Percentiles rank a stretch among this genome's conserved stretches.
These are phyloP conservation scores for Coilia nasus DNA, from an alignment of 2,797 vertebrate genomes.

Conservation along the genomic window DNA sequence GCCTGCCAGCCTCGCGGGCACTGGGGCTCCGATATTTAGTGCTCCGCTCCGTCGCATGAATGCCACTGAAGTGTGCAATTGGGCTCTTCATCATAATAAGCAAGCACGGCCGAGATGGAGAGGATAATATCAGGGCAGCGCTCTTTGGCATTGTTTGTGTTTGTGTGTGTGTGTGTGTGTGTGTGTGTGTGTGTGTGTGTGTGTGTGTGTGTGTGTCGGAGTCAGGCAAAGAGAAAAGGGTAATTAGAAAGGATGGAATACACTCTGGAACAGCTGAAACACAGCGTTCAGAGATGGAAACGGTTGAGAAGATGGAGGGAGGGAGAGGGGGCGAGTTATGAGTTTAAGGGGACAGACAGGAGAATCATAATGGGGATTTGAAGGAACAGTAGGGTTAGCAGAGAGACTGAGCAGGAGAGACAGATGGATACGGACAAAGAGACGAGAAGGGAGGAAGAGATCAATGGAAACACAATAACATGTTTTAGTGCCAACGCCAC, in stretches of 20 bases:
- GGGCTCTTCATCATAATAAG: constrained; percentile 65
- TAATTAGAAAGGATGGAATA: background rate
- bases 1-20: no score
- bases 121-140: constrained; percentile 51
- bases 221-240: background rate
- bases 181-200: background rate
- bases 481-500: background rate
- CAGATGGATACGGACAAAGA: background rate
- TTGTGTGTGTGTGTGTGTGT: background rate
- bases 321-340: no score
- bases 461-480: background rate
- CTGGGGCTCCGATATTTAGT: background rate
- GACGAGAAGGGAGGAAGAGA: background rate
- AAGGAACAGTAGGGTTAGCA: background rate
- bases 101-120: constrained; percentile 59
- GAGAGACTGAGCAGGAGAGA: background rate
- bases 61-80: constrained; percentile 65
- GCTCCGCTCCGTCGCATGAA: constrained; percentile 37
- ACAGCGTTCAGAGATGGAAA: no score
- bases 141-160: background rate
- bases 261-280: no score
- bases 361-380: background rate
- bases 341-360: no score
- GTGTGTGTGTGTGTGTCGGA: background rate
- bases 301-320: no score